These are phyloP conservation scores for Drosophila algonquin DNA, from an alignment of 2,888 invertebrate genomes.

Conservation along the genomic window DNA sequence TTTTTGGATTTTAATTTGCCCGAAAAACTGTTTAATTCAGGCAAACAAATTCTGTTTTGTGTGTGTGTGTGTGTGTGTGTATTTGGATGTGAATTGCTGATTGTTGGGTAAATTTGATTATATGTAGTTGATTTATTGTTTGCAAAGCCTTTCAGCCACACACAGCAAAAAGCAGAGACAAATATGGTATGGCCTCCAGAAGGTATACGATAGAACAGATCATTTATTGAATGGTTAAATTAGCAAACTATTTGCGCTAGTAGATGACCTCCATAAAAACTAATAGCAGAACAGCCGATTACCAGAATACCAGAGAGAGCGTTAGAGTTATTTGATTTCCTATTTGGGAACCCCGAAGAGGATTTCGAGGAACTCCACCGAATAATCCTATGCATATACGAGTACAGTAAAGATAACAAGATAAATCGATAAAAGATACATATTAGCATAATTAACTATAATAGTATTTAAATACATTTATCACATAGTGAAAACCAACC, in stretches of 20 bases:
- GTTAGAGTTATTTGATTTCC: slow-evolving; percentile 25
- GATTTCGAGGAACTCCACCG: slow-evolving; percentile 28
- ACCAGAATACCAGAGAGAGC: neutral
- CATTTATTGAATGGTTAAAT: no score
- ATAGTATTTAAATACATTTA: slow-evolving; percentile 31
- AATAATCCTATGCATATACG: slow-evolving; percentile 30
- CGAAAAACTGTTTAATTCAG: slow-evolving; percentile 33
- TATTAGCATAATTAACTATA: slow-evolving; percentile 32
- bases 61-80: neutral
- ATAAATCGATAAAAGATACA: neutral
- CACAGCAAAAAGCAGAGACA: neutral
- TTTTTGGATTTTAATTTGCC: slow-evolving; percentile 36
- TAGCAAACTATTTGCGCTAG: no score
- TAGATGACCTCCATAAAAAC: neutral
- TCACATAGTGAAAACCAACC: slow-evolving; percentile 32
- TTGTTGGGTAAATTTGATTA: slow-evolving; percentile 32
- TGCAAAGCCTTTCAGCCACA: slow-evolving; percentile 10
- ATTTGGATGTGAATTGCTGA: slow-evolving; percentile 26
- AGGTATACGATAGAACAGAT: no score
- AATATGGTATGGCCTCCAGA: neutral
- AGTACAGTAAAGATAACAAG: no score
- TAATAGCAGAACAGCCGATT: slow-evolving; percentile 17
- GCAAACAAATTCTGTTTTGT: slow-evolving; percentile 30
- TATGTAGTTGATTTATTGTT: slow-evolving; percentile 31
- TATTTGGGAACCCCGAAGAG: slow-evolving; percentile 21